Evolutionary conservation across 2,113 vertebrate genomes (phyloP), one percentile per base, ranked within the genome.

Genomic region (Phrynosoma blainvillii): DNA sequence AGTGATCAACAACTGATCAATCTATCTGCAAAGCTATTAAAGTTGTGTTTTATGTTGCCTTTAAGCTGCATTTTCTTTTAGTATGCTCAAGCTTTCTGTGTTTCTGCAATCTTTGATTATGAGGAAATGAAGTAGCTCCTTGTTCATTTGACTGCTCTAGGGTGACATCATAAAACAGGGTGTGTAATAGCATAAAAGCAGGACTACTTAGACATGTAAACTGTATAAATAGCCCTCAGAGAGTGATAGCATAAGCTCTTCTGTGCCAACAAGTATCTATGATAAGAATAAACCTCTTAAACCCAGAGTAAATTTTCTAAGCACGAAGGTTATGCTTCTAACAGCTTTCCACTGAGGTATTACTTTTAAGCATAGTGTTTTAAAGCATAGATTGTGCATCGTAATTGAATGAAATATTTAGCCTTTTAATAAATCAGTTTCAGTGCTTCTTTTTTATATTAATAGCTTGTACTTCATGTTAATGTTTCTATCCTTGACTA

Each of bases 331-430:
- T 74, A 52, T 80, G 56, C 65, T 89, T 87, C 89, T 87, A 79
- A 89, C 73, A 89, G 88, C 91, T 91, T 94, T 93, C 54, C 77
- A 89, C 47, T 84, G 30, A 56, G 66, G 30, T 16, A 74, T 2
- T 89, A 62, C 84, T 94, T 93, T 90, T 62, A 82, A 92, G 90
- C 76, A 85, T 65, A 27, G 88, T 27, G 56, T 90, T 91, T 92
- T 86, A 84, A 94, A 92, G 82, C 86, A 52, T 23, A 94, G 84
- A 84, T 85, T 90, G 84, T 77, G 78, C 25, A 84, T 68, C 23
- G 89, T 86, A 92, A 87, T 32, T 90, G 81, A 93, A 80, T 27
- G 0, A 90, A 87, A 68, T 36, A 91, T 79, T 87, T 54, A 13
- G 16, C 18, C 88, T 93, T 86, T 65, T 21, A 73, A 36, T 3